Conservation (phyloP, 2,888 invertebrate genomes). For the Sympetrum striolatum region DNA sequence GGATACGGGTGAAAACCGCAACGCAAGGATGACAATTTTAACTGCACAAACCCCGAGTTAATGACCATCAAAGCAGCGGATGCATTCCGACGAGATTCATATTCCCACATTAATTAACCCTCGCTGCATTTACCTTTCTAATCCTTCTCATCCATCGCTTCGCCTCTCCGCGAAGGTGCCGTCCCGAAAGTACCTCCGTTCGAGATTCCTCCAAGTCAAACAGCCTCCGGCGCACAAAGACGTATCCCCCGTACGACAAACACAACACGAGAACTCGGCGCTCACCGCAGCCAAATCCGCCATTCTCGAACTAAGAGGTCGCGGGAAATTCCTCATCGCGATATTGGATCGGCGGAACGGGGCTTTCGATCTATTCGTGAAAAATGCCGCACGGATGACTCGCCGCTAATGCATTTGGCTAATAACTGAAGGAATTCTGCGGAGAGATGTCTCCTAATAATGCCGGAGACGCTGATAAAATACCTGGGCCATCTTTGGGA, state of each 20-base stretch:
- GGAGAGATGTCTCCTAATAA: not conserved
- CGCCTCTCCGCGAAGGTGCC: too few relatives aligned
- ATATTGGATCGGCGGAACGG: not conserved
- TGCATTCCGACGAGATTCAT: not conserved
- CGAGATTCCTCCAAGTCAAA: not conserved
- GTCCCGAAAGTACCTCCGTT: not conserved
- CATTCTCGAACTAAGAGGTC: not conserved
- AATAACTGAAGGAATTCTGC: not conserved
- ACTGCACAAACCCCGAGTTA: not conserved
- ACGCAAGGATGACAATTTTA: not conserved
- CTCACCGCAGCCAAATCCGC: not conserved
- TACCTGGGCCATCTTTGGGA: not conserved
- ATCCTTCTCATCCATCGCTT: not conserved
- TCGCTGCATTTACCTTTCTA: constrained; percentile 24
- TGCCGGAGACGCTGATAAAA: not conserved
- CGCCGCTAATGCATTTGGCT: not conserved
- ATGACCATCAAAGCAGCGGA: not conserved
- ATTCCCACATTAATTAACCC: constrained; percentile 5
- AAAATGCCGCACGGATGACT: not conserved
- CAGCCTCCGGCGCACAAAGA: not conserved
- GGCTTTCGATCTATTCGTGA: not conserved
- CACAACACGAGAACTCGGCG: not conserved
- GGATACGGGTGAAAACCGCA: not conserved
- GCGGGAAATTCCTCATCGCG: not conserved
- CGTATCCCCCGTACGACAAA: not conserved